Evolutionary conservation across 1,140 invertebrate genomes (phyloP).

Genomic region (Reticulitermes speratus): DNA sequence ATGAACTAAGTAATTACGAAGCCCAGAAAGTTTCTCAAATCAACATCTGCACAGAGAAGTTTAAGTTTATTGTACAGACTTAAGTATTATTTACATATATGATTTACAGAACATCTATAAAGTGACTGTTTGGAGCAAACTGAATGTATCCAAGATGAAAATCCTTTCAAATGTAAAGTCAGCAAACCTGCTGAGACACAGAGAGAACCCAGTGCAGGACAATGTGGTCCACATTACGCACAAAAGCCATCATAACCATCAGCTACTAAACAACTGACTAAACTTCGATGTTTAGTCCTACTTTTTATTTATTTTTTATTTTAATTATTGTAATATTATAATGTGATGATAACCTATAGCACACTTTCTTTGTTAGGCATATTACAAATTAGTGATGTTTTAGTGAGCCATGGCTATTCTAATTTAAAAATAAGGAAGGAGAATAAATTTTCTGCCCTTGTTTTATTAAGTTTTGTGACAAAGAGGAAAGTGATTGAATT

Average conservation of each 20-base stretch:
- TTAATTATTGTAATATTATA: not conserved
- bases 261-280: constrained; percentile 12
- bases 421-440: constrained; percentile 3
- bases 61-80: too few species aligned
- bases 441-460: not conserved
- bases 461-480: not conserved
- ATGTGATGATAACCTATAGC: constrained; percentile 16
- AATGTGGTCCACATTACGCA: not conserved
- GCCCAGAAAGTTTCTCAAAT: too few species aligned
- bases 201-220: not conserved
- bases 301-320: constrained; percentile 5
- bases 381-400: constrained; percentile 8
- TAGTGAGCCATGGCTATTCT: not conserved
- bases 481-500: not conserved
- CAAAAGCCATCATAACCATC: not conserved
- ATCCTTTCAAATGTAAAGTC: not conserved
- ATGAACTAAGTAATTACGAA: too few species aligned
- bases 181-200: not conserved
- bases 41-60: too few species aligned
- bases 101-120: not conserved
- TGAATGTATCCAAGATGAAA: not conserved
- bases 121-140: not conserved
- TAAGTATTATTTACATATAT: not conserved
- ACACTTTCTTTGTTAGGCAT: constrained; percentile 6
- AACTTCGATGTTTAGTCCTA: constrained; percentile 3